phyloP scores from a whole-genome alignment of 2,888 invertebrate species.

The Erebia aethiops region DNA sequence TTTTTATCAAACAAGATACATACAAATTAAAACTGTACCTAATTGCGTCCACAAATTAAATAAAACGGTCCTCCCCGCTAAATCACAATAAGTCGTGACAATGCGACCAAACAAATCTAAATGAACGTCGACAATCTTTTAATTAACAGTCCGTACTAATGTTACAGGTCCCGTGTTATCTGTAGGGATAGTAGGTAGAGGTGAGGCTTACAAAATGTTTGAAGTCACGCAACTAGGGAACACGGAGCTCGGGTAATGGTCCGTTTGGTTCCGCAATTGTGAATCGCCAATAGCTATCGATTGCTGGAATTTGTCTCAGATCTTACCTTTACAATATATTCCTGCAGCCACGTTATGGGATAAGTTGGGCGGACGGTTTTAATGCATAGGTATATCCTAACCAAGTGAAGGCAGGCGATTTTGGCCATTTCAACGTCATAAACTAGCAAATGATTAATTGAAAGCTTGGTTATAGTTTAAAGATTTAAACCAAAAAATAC shows the following conservation, averaged over 20 bases:
- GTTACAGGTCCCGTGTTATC: slow-evolving; percentile 57
- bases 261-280: slow-evolving; percentile 27
- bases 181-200: slow-evolving; percentile 53
- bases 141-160: slow-evolving; percentile 59
- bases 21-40: neutral
- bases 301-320: slow-evolving; percentile 3
- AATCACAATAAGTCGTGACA: slow-evolving; percentile 55
- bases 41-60: neutral
- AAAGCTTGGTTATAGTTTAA: too few relatives aligned
- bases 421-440: too few relatives aligned
- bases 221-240: slow-evolving; percentile 68
- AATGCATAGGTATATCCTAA: too few relatives aligned
- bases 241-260: slow-evolving; percentile 42
- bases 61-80: slow-evolving; percentile 17
- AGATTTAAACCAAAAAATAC: too few relatives aligned
- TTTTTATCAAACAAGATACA: neutral
- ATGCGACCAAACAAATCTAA: slow-evolving; percentile 54
- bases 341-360: too few relatives aligned
- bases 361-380: too few relatives aligned
- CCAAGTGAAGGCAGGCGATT: too few relatives aligned
- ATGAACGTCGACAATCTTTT: slow-evolving; percentile 58
- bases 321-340: neutral
- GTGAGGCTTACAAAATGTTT: slow-evolving; percentile 66
- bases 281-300: slow-evolving; percentile 23
- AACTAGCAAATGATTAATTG: too few relatives aligned